phyloP scores from a whole-genome alignment of 1,140 invertebrate genomes.

The Globodera rostochiensis region DNA sequence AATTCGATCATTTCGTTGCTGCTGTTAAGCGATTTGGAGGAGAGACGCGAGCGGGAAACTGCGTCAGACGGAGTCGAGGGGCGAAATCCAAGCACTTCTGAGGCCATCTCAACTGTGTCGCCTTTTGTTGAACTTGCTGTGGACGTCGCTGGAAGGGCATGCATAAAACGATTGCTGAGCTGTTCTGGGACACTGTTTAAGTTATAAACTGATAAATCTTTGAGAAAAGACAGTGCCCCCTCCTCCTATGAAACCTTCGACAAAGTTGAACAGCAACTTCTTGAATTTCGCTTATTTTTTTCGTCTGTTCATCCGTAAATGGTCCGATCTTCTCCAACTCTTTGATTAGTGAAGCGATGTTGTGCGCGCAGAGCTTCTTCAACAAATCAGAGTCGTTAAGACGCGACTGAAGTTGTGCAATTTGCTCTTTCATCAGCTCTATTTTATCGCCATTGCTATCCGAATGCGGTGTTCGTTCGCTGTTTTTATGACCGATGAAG shows the following conservation, averaged over 20 bases:
- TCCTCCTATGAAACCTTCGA: not conserved
- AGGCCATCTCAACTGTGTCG: constrained; percentile 16
- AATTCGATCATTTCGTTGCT: constrained; percentile 17
- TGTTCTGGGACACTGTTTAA: constrained; percentile 11
- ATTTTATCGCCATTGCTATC: not conserved
- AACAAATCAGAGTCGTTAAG: constrained; percentile 35
- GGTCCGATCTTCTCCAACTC: not conserved
- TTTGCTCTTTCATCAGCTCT: constrained; percentile 41
- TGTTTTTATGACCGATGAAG: not conserved
- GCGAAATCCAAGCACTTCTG: not conserved
- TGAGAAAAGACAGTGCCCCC: not conserved
- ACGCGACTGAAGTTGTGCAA: constrained; percentile 33
- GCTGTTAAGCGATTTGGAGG: constrained; percentile 13
- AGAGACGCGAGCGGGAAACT: constrained; percentile 7
- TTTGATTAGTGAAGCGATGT: not conserved
- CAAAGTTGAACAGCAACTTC: constrained; percentile 11
- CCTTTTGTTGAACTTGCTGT: not conserved
- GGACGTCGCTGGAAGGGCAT: not conserved
- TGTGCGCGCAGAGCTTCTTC: constrained; percentile 6
- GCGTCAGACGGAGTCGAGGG: not conserved
- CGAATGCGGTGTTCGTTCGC: not conserved
- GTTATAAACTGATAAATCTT: not conserved
- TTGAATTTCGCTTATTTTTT: constrained; percentile 3
- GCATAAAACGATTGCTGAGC: not conserved
- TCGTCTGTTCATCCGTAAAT: not conserved